Evolutionary conservation across 2,888 invertebrate genomes (phyloP).

Genomic region (Oegoconia quadripuncta): DNA sequence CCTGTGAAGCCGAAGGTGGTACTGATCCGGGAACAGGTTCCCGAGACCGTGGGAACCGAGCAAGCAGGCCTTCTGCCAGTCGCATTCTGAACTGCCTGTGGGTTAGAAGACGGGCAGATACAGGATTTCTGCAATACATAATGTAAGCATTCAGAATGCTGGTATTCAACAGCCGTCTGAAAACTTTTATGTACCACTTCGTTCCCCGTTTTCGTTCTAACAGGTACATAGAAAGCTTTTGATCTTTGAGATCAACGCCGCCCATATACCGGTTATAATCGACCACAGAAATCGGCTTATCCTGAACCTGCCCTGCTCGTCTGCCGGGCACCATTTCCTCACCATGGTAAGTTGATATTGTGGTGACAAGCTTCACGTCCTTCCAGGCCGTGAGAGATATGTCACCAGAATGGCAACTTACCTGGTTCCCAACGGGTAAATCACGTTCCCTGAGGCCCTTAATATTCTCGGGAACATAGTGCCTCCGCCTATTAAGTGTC

Average conservation of each 20-base stretch:
- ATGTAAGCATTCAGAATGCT: no score
- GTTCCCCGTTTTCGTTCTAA: constrained; percentile 15
- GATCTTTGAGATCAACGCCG: constrained; percentile 17
- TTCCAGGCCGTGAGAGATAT: constrained; percentile 8
- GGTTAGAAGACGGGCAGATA: no score
- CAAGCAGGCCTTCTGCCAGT: no score
- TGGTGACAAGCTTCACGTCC: constrained; percentile 13
- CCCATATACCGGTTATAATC: constrained; percentile 17
- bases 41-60: no score
- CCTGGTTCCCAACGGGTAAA: background rate
- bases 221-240: constrained; percentile 16
- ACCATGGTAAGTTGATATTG: constrained; percentile 13
- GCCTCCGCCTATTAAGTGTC: no score
- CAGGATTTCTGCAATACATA: no score
- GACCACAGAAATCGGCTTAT: constrained; percentile 7
- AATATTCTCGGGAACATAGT: no score
- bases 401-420: constrained; percentile 10
- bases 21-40: no score
- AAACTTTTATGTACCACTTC: constrained; percentile 21
- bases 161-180: constrained; percentile 12
- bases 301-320: background rate
- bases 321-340: constrained; percentile 6
- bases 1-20: no score
- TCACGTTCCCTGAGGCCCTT: no score
- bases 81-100: no score